Percentiles rank a stretch among this genome's conserved stretches.
These are phyloP conservation scores for Smittia sp. DNA, from an alignment of 2,888 invertebrate species.

Conservation along the genomic window DNA sequence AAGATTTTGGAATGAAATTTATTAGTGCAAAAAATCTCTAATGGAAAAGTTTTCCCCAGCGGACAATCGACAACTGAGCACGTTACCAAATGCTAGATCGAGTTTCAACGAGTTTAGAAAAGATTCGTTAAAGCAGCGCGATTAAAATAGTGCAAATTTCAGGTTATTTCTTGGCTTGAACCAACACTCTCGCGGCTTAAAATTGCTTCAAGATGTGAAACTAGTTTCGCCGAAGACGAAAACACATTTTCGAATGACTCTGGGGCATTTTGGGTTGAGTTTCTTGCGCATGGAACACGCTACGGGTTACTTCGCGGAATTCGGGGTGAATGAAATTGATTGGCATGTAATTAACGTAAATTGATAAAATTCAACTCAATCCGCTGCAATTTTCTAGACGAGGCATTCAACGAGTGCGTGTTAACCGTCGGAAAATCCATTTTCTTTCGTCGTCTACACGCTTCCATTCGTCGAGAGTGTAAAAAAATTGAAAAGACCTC, in stretches of 20 bases:
- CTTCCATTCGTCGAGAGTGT: background rate
- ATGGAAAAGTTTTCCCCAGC: background rate
- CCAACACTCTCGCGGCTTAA: background rate
- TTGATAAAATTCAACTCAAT: background rate
- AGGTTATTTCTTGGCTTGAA: background rate
- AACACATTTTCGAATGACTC: conserved; percentile 3
- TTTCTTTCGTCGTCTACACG: no score
- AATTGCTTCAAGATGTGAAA: conserved; percentile 1
- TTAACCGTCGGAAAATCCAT: background rate
- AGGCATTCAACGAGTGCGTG: background rate
- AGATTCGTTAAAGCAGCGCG: background rate
- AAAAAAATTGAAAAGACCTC: conserved; percentile 19
- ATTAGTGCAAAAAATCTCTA: background rate
- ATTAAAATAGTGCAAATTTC: conserved; percentile 9
- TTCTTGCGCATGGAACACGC: background rate
- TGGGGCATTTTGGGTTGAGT: conserved; percentile 1
- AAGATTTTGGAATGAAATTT: background rate
- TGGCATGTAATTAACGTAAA: conserved; percentile 1
- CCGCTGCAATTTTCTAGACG: background rate
- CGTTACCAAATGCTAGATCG: background rate
- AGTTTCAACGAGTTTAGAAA: background rate
- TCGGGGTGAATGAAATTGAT: conserved; percentile 27
- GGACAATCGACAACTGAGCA: no score
- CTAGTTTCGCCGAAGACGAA: background rate
- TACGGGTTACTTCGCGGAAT: background rate